phyloP scores from a whole-genome alignment of 2,797 vertebrate genomes.

The Myiothlypis chrysogaster region DNA sequence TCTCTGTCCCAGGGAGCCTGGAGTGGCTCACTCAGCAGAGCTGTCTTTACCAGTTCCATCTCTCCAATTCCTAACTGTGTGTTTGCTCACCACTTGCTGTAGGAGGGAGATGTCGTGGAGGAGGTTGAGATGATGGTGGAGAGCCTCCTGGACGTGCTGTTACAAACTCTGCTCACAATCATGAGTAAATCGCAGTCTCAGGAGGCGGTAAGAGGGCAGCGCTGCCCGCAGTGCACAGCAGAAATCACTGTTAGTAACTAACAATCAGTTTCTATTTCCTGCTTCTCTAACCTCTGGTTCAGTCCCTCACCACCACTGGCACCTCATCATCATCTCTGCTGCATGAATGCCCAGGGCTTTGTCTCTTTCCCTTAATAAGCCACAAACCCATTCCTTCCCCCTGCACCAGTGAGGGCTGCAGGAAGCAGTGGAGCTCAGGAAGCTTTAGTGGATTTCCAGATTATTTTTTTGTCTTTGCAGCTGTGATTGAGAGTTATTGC shows the following conservation, averaged over 20 bases:
- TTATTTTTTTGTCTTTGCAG: not conserved
- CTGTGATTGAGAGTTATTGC: not conserved
- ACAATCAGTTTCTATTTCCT: constrained; percentile 86
- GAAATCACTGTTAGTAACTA: constrained; percentile 99
- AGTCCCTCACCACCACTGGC: constrained; percentile 50
- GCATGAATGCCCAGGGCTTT: constrained; percentile 63
- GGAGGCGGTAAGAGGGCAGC: constrained; percentile 98
- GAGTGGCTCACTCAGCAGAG: not conserved
- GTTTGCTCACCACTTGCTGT: constrained; percentile 59
- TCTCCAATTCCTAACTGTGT: constrained; percentile 49
- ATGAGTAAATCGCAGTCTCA: constrained; percentile 99
- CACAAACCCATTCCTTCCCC: not conserved
- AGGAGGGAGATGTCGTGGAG: constrained; percentile 97
- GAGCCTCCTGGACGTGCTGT: constrained; percentile 97
- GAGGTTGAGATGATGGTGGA: constrained; percentile 99
- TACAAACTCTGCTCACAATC: constrained; percentile 98
- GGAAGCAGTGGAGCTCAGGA: not conserved
- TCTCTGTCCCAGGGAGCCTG: not conserved
- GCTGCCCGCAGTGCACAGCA: constrained; percentile 99
- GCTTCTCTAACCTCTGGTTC: constrained; percentile 74
- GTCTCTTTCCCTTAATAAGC: not conserved
- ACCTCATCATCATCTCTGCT: constrained; percentile 56
- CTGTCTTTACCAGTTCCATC: not conserved
- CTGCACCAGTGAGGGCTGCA: not conserved
- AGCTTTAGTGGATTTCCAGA: not conserved